Conservation (phyloP, 2,797 vertebrate genomes). For the Ctenosaura bakeri region DNA sequence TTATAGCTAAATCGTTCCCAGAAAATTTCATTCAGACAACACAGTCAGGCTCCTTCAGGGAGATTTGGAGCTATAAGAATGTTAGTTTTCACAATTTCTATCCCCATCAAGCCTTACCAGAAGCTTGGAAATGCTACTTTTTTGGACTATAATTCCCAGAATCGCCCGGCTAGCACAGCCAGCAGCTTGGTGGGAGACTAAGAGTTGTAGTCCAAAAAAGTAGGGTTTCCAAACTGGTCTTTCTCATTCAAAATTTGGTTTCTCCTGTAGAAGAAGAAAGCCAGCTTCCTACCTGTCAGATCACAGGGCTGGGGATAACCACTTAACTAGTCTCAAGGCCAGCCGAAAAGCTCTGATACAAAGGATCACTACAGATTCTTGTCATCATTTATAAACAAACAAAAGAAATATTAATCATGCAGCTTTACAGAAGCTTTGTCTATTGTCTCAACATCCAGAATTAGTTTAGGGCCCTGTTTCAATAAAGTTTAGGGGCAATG, state of each 20-base stretch:
- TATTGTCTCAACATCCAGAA: background rate
- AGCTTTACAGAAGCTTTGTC: background rate
- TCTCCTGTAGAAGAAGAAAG: background rate
- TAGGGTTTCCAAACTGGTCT: background rate
- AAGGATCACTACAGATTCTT: background rate
- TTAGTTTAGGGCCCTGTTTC: background rate
- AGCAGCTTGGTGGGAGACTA: background rate
- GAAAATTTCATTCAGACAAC: constrained; percentile 69
- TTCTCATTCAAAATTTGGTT: background rate
- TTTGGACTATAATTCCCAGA: background rate
- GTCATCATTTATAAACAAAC: background rate
- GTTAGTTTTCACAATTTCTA: background rate
- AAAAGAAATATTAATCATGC: background rate
- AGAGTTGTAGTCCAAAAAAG: background rate
- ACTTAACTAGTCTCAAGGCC: background rate
- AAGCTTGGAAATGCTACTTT: background rate
- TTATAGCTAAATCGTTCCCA: constrained; percentile 67
- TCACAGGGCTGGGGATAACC: background rate
- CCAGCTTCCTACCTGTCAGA: background rate
- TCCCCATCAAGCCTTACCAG: background rate
- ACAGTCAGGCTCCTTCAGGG: background rate
- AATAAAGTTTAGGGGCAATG: background rate
- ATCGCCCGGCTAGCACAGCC: background rate
- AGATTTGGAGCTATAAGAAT: background rate
- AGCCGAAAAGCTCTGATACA: background rate